These are phyloP conservation scores for Ophiothrix spiculata DNA, from an alignment of 35 echinoderm and acorn worm genomes.

Conservation along the genomic window DNA sequence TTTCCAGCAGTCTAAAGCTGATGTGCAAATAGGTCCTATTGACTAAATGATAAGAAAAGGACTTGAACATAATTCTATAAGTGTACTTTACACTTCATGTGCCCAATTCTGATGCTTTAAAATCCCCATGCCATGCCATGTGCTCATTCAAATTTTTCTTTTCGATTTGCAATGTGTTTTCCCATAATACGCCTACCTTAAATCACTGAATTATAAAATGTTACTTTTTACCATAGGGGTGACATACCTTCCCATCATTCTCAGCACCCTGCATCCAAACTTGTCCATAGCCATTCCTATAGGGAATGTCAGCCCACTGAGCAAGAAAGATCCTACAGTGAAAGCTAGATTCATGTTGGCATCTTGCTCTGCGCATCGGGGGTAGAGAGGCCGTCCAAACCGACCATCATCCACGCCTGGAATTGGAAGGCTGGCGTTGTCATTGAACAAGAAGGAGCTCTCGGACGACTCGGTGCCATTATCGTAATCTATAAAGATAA, in stretches of 20 bases:
- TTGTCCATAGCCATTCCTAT: conserved; percentile 98
- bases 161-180: too few relatives aligned
- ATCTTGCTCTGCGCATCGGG: conserved; percentile 64
- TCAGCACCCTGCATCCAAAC: conserved; percentile 70
- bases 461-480: background rate
- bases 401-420: too few relatives aligned
- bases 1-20: too few relatives aligned
- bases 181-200: too few relatives aligned
- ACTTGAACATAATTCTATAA: background rate
- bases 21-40: too few relatives aligned
- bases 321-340: conserved; percentile 88
- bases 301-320: conserved; percentile 93
- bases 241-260: conserved; percentile 92
- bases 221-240: background rate
- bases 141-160: too few relatives aligned
- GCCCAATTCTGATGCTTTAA: background rate
- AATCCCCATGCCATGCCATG: background rate
- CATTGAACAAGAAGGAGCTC: background rate
- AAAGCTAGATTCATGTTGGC: conserved; percentile 80
- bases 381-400: conserved; percentile 31
- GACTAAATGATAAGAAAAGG: too few relatives aligned
- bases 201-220: too few relatives aligned
- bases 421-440: too few relatives aligned
- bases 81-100: background rate
- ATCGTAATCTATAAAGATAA: too few relatives aligned